Evolutionary conservation across 2,888 invertebrate genomes (phyloP).

Genomic region (Neria commutata): DNA sequence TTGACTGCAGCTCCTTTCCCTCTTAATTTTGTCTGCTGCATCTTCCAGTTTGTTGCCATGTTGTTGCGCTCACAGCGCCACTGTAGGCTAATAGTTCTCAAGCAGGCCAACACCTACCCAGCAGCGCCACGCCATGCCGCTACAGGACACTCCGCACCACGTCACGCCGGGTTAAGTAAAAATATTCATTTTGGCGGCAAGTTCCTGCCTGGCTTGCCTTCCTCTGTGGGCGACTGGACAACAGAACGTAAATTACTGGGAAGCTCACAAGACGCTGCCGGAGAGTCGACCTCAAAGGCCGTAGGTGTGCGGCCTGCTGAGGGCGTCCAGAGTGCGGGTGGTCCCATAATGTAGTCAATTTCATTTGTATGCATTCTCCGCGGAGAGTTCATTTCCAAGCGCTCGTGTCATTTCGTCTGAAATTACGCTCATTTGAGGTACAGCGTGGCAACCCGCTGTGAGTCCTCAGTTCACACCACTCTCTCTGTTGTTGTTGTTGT

Average conservation of each 20-base stretch:
- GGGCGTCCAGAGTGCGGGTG: neutral
- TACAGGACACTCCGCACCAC: neutral
- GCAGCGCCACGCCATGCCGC: neutral
- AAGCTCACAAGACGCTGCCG: neutral
- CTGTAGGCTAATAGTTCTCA: neutral
- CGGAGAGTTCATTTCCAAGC: neutral
- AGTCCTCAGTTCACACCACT: constrained; percentile 3
- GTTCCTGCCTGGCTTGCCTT: no score
- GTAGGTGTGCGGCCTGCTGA: neutral
- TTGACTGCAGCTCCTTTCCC: no score
- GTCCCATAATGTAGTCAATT: neutral
- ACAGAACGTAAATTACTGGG: neutral
- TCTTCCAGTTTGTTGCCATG: neutral
- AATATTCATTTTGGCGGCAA: constrained; percentile 8
- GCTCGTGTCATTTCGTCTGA: neutral
- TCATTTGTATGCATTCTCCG: neutral
- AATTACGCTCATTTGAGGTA: neutral
- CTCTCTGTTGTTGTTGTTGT: neutral
- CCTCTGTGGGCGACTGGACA: neutral
- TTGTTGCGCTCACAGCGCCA: no score
- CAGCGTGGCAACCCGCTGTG: neutral
- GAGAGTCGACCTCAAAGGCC: neutral
- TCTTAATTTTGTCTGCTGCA: no score
- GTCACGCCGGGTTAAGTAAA: constrained; percentile 3
- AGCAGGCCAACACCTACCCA: neutral